Evolutionary conservation across 2,113 vertebrate species (phyloP), one percentile per base, ranked within the genome.

Genomic region (Oncorhynchus gorbuscha): DNA sequence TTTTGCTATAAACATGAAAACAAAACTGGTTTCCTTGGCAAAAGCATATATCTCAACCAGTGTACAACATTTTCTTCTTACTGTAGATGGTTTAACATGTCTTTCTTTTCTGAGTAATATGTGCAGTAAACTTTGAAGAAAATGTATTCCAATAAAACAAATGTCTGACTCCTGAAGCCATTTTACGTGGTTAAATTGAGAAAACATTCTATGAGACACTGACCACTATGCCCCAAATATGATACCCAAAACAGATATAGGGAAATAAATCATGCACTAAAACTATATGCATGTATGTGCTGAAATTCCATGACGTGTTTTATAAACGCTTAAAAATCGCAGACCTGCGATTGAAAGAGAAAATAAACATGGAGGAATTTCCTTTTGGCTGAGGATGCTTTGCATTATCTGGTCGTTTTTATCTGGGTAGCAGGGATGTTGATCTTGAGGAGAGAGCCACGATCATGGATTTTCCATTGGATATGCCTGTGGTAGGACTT

Each of bases 171-270:
- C 24, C 14, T 4, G 51, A 55, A 55, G 51, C 14, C 12, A 16
- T 74, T 77, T 74, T 65, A 74, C 67, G 59, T 72, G 11, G n/a
- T 77, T 18, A 72, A 79, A 79, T 13, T 14, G 68, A 26, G 68
- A 79, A 79, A 75, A 67, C 68, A 72, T 61, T 71, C 59, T 67
- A 69, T 74, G 79, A 74, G 76, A 81, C 71, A 14, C 7, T n/a
- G 20, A 65, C 51, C 48, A 65, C 64, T 45, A 45, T 78, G 72
- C 65, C 80, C 69, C 62, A 67, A 79, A 83, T 73, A 66, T 82
- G 84, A 87, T 89, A 84, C 76, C 73, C 76, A 72, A 81, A 87
- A 76, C 81, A 86, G 75, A 83, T 55, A 68, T 35, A 68, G 9
- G 2, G 48, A 65, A 49, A 24, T 81, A 79, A 82, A 81, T 84